Conservation (phyloP, 2,888 invertebrate genomes). For the Empis stercorea region DNA sequence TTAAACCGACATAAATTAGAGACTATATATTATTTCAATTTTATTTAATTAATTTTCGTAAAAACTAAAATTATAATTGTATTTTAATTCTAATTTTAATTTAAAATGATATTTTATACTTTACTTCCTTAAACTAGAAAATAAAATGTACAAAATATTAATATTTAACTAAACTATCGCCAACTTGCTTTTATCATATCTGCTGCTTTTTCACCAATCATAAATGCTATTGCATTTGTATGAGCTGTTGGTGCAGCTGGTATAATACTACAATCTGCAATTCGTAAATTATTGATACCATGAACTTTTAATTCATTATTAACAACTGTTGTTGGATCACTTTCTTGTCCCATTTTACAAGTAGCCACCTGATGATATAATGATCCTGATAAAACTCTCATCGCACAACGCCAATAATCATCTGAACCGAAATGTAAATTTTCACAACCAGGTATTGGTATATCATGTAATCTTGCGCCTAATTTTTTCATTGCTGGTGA, state of each 20-base stretch:
- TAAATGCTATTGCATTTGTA: slow-evolving; percentile 53
- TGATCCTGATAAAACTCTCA: slow-evolving; percentile 45
- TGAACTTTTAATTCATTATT: slow-evolving; percentile 48
- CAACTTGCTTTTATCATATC: slow-evolving; percentile 48
- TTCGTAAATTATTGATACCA: slow-evolving; percentile 46
- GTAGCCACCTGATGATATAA: slow-evolving; percentile 55
- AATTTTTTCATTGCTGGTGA: slow-evolving; percentile 47
- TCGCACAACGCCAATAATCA: slow-evolving; percentile 58
- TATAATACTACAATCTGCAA: slow-evolving; percentile 56
- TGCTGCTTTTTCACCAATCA: slow-evolving; percentile 60
- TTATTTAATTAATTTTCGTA: no score
- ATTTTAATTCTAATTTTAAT: no score
- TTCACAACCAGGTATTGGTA: slow-evolving; percentile 42
- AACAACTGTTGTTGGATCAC: slow-evolving; percentile 50
- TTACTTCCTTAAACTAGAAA: no score
- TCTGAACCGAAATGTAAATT: slow-evolving; percentile 41
- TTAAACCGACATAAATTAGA: no score
- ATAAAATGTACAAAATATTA: no score
- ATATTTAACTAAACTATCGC: slow-evolving; percentile 20
- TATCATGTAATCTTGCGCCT: slow-evolving; percentile 41
- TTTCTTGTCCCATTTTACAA: slow-evolving; percentile 55
- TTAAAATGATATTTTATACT: no score
- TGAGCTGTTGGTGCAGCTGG: slow-evolving; percentile 52
- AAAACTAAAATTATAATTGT: no score
- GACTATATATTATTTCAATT: no score